These are phyloP conservation scores for Orchesellides sinensis DNA, from an alignment of 2,888 invertebrate species.

Conservation along the genomic window DNA sequence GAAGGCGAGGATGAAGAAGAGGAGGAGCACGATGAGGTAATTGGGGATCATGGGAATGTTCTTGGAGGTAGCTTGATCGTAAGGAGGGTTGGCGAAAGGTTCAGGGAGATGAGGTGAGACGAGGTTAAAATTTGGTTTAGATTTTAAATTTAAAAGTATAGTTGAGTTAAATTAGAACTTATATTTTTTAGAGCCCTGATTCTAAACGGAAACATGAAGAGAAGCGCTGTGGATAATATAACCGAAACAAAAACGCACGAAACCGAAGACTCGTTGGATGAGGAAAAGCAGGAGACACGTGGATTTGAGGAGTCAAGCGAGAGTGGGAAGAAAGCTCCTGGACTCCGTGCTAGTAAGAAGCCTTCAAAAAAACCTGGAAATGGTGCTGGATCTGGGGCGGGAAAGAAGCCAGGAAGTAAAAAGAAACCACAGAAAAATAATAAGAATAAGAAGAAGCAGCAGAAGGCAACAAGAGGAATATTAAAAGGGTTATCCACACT, in stretches of 20 bases:
- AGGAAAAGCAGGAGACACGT: neutral
- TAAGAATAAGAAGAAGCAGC: neutral
- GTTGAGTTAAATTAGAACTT: neutral
- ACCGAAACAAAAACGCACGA: neutral
- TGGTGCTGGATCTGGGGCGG: neutral
- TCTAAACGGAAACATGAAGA: slow-evolving; percentile 36
- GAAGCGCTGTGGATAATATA: neutral
- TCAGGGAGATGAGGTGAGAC: too few relatives aligned
- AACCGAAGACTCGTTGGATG: neutral
- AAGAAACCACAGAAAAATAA: slow-evolving; percentile 16
- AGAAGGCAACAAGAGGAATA: slow-evolving; percentile 68
- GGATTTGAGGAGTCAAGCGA: neutral
- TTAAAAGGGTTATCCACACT: slow-evolving; percentile 72
- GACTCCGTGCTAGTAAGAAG: neutral
- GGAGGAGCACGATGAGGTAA: neutral
- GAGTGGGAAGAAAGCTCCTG: slow-evolving; percentile 16
- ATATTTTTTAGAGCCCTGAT: slow-evolving; percentile 27
- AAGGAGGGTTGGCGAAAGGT: neutral
- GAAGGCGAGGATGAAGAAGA: slow-evolving; percentile 14
- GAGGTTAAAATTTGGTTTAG: too few relatives aligned
- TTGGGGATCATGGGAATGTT: too few relatives aligned
- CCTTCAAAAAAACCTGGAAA: neutral
- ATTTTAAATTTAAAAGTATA: too few relatives aligned
- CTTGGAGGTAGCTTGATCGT: too few relatives aligned
- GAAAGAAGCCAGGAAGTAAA: slow-evolving; percentile 1